Base-by-base conservation (phyloP, 2,888 invertebrate species). In the Amphipyra tragopoginis region DNA sequence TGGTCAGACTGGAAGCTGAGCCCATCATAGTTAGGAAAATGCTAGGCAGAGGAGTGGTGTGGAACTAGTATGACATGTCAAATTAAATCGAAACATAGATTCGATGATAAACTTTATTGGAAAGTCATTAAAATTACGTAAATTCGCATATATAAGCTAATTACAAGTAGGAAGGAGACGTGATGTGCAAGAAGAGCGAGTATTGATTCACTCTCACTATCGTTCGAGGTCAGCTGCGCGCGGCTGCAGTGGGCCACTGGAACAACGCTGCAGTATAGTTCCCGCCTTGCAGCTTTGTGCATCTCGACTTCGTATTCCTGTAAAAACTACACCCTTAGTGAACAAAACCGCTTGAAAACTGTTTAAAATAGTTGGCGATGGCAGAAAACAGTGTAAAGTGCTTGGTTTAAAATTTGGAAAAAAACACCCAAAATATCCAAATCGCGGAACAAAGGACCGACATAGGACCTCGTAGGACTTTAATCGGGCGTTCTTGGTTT, bases 121-220 rank as follows among this genome's bases (percentile, higher is more conserved):
- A 5, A 7, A 29, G 29, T 29, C 29, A 5, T 29, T 29, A 4
- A 7, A 29, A 5, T 29, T 7, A 5, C 13, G 3, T 14, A 13
- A 26, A 45, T 39, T 14, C 0, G 26, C 36, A 29, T 11, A 29
- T 51, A 38, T 43, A 42, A 57, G 57, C 53, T 72, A 79, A 80
- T 79, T 79, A 75, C 75, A 65, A 80, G 67, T 72, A 73, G 79
- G 74, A 80, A 80, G 73, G 68, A 69, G 82, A 85, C 86, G 84
- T 90, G 88, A 83, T 86, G 87, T 79, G 83, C 82, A 87, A 88
- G 89, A 87, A 87, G 87, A 86, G 85, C 82, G 63, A 40, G 87
- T 93, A 94, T 94, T 90, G 94, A 94, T 94, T 91, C 88, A 93
- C 94, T 93, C 85, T 94, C 91, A 78, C 93, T 84, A 89, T 91